These are phyloP conservation scores for Camponotus pennsylvanicus DNA, from an alignment of 1,140 invertebrate genomes.

Conservation along the genomic window DNA sequence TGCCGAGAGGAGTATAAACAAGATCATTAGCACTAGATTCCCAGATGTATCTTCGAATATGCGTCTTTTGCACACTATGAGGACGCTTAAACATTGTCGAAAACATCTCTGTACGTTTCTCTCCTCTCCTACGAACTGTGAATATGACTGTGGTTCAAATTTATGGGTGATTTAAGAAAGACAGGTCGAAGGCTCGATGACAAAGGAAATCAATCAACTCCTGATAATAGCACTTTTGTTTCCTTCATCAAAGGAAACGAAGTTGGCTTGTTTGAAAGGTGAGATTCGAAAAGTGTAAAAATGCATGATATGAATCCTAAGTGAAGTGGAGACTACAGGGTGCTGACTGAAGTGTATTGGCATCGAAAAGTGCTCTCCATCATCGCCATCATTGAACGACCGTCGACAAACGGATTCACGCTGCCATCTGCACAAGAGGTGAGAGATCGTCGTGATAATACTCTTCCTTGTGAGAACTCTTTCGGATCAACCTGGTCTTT, in stretches of 20 bases:
- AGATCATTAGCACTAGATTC: conserved; percentile 21
- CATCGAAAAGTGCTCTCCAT: conserved; percentile 46
- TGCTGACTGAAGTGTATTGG: conserved; percentile 58
- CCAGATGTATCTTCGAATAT: neutral
- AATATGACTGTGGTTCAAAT: neutral
- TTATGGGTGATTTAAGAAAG: neutral
- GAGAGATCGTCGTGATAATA: conserved; percentile 67
- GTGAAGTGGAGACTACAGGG: conserved; percentile 61
- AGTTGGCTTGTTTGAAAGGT: neutral
- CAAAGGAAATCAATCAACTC: neutral
- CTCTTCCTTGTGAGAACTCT: neutral
- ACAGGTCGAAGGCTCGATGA: neutral
- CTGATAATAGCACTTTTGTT: neutral
- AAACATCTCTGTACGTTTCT: neutral
- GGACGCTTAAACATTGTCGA: neutral
- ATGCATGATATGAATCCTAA: conserved; percentile 44
- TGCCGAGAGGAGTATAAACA: conserved; percentile 26
- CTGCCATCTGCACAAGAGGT: conserved; percentile 83
- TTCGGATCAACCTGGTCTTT: neutral
- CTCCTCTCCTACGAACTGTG: neutral
- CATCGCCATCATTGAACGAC: conserved; percentile 74
- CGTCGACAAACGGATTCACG: conserved; percentile 76
- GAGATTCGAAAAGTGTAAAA: conserved; percentile 26
- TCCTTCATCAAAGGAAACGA: neutral
- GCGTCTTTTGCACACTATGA: neutral